These are phyloP conservation scores for Dromiciops gliroides DNA, from an alignment of 2,113 vertebrate genomes.

Conservation along the genomic window DNA sequence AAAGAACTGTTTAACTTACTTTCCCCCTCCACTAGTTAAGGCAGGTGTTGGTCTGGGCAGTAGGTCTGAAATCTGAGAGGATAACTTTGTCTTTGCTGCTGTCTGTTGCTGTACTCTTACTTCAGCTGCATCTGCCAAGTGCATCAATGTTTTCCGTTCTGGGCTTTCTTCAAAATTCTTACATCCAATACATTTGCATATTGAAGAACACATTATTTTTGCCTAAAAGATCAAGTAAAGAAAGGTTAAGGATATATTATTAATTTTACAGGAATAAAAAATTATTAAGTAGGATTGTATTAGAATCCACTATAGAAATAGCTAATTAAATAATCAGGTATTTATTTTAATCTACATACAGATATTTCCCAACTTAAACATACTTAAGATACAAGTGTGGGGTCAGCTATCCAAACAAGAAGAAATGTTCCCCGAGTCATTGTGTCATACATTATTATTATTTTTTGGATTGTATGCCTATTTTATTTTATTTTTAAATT, in stretches of 20 bases:
- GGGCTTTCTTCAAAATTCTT: conserved; percentile 99
- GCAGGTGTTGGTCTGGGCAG: conserved; percentile 93
- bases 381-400: background rate
- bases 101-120: conserved; percentile 98
- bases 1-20: conserved; percentile 83
- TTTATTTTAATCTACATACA: background rate
- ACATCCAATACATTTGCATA: conserved; percentile 98
- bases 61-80: conserved; percentile 97
- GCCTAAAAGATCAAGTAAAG: conserved; percentile 85
- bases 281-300: background rate
- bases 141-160: conserved; percentile 98
- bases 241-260: conserved; percentile 14
- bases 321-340: background rate
- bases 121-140: conserved; percentile 97
- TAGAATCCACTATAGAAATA: background rate
- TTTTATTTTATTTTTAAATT: too few species aligned
- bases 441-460: background rate
- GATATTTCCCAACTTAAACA: background rate
- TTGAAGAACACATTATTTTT: conserved; percentile 99
- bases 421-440: background rate
- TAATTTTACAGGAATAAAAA: background rate
- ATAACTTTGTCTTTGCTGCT: conserved; percentile 97
- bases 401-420: background rate
- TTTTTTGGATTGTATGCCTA: too few species aligned
- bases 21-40: conserved; percentile 92